Percentiles rank a stretch among this genome's conserved stretches.
Evolutionary conservation across 1,140 invertebrate genomes (phyloP).

Genomic region (Panulirus ornatus): DNA sequence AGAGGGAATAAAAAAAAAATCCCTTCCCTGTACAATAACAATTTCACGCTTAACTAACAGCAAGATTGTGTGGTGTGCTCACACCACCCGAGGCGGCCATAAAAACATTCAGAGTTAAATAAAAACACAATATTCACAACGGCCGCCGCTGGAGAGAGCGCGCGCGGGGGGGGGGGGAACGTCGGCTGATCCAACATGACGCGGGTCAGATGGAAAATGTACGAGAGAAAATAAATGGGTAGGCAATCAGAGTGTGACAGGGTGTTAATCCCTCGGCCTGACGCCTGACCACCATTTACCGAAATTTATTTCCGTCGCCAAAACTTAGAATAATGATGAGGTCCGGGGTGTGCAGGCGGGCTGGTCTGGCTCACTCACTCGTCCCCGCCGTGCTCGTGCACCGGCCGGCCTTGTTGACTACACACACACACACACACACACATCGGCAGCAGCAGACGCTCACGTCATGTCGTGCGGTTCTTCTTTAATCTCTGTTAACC

Average conservation of each 20-base stretch:
- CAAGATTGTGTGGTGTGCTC: background rate
- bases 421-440: background rate
- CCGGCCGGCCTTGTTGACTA: background rate
- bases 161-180: too few relatives aligned
- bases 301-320: too few relatives aligned
- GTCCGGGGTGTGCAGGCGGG: too few relatives aligned
- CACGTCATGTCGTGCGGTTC: too few relatives aligned
- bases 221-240: background rate
- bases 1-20: too few relatives aligned
- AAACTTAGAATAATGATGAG: too few relatives aligned
- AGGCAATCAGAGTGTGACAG: background rate
- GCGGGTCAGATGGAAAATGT: slow-evolving; percentile 6
- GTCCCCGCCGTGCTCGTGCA: too few relatives aligned
- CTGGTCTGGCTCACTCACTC: too few relatives aligned
- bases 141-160: too few relatives aligned
- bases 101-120: background rate
- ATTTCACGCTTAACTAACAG: slow-evolving; percentile 44
- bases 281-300: too few relatives aligned
- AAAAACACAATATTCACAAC: background rate
- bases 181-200: background rate
- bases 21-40: slow-evolving; percentile 17
- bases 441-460: too few relatives aligned
- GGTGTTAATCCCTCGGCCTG: background rate
- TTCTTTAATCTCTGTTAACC: too few relatives aligned
- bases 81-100: background rate